A percentile compares a stretch with the other conserved stretches of the same genome.
Conservation (phyloP, 2,797 vertebrate genomes). For the Sardinella longiceps region DNA sequence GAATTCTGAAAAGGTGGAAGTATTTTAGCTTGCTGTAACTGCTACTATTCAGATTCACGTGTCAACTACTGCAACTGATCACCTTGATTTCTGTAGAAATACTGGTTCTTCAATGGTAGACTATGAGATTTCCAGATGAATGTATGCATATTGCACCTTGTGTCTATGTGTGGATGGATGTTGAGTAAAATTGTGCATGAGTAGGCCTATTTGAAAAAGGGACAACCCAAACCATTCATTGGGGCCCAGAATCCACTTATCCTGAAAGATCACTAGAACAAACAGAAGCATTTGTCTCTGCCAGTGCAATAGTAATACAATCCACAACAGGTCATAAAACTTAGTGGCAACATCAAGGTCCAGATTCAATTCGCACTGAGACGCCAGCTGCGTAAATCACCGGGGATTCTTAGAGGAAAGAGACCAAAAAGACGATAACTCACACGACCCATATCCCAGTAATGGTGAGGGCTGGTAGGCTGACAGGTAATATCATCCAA, state of each 20-base stretch:
- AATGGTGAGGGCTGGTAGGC: conserved; percentile 84
- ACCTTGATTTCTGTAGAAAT: background rate
- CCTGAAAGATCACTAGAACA: background rate
- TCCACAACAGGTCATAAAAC: conserved; percentile 5
- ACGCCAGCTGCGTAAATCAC: conserved; percentile 1
- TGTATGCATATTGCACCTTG: background rate
- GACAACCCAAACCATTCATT: background rate
- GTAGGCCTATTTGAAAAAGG: background rate
- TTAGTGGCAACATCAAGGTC: background rate
- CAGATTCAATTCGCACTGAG: background rate
- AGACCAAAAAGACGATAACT: conserved; percentile 60
- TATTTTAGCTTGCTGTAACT: background rate
- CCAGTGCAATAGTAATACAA: background rate
- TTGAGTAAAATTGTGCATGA: background rate
- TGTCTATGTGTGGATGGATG: background rate
- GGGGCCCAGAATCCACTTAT: background rate
- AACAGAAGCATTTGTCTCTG: background rate
- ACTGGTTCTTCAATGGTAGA: background rate
- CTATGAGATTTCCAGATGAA: background rate
- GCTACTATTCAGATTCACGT: background rate
- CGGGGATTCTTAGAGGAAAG: background rate
- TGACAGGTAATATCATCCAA: conserved; percentile 84
- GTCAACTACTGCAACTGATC: background rate
- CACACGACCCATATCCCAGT: conserved; percentile 89
- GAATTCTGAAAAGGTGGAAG: background rate